Evolutionary conservation across 2,888 invertebrate species (phyloP).

Genomic region (Stenodema calcarata): DNA sequence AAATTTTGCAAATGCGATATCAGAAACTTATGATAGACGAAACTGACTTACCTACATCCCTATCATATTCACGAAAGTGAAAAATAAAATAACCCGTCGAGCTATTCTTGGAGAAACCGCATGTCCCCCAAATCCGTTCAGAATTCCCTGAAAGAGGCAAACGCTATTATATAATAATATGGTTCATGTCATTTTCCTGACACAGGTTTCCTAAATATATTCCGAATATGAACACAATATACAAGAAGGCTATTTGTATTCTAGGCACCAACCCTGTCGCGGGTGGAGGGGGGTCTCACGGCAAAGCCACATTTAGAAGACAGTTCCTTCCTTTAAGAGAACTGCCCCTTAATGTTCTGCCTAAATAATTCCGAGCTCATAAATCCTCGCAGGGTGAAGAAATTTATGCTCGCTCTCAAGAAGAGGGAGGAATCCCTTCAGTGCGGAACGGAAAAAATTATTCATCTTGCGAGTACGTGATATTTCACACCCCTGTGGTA

Average conservation of each 20-base stretch:
- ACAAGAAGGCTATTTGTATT: conserved; percentile 32
- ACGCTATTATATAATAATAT: not conserved
- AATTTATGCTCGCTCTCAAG: not conserved
- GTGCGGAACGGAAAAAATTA: not conserved
- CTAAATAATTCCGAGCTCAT: conserved; percentile 31
- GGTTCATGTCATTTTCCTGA: not conserved
- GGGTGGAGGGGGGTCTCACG: not conserved
- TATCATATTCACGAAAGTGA: not conserved
- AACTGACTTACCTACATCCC: no score
- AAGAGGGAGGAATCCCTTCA: not conserved
- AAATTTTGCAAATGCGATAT: no score
- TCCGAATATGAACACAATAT: conserved; percentile 27
- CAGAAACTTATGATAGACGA: no score
- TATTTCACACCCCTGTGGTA: not conserved
- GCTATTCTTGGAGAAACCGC: no score
- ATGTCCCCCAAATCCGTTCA: not conserved
- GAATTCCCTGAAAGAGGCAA: not conserved
- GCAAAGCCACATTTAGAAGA: conserved; percentile 22
- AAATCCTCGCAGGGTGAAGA: not conserved
- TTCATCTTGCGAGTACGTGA: not conserved
- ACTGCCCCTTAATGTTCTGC: conserved; percentile 19
- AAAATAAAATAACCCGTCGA: not conserved
- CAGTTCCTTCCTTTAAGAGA: not conserved
- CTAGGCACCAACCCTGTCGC: not conserved
- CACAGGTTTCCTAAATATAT: not conserved